Percentiles rank a stretch among this genome's conserved stretches.
phyloP scores from a whole-genome alignment of 2,888 invertebrate genomes.

The Drosophila incognita region DNA sequence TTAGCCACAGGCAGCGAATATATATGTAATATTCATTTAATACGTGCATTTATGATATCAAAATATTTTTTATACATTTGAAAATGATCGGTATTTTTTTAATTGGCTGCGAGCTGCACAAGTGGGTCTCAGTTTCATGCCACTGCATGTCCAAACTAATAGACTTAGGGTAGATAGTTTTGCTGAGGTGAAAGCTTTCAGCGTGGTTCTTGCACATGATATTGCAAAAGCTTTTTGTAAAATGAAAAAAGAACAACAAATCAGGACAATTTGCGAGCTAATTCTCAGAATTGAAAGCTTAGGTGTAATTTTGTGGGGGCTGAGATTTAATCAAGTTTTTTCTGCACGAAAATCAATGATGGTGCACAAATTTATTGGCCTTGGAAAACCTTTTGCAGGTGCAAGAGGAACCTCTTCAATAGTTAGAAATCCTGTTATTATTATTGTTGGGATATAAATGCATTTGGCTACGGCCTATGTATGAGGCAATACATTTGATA shows the following conservation, averaged over 20 bases:
- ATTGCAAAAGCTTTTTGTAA: too few species aligned
- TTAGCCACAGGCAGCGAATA: too few species aligned
- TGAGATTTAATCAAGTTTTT: neutral
- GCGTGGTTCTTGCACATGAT: neutral
- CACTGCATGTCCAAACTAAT: too few species aligned
- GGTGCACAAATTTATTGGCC: neutral
- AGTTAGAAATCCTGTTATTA: neutral
- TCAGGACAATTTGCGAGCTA: neutral
- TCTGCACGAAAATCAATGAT: neutral
- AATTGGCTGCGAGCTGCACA: neutral
- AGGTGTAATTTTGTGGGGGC: neutral
- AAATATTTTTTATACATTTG: neutral
- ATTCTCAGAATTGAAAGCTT: neutral
- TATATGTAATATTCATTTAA: neutral
- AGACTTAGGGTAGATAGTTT: neutral
- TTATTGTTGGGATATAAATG: neutral
- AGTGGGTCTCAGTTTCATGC: neutral
- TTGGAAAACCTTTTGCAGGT: neutral
- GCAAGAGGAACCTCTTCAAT: too few species aligned
- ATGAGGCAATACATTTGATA: neutral
- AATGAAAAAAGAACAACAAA: too few species aligned
- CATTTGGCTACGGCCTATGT: neutral
- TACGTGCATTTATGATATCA: neutral
- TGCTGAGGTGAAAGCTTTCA: neutral
- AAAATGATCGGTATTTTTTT: neutral